These are phyloP conservation scores for Apodemus agrarius DNA, from an alignment of 2,797 vertebrate genomes.

Conservation along the genomic window DNA sequence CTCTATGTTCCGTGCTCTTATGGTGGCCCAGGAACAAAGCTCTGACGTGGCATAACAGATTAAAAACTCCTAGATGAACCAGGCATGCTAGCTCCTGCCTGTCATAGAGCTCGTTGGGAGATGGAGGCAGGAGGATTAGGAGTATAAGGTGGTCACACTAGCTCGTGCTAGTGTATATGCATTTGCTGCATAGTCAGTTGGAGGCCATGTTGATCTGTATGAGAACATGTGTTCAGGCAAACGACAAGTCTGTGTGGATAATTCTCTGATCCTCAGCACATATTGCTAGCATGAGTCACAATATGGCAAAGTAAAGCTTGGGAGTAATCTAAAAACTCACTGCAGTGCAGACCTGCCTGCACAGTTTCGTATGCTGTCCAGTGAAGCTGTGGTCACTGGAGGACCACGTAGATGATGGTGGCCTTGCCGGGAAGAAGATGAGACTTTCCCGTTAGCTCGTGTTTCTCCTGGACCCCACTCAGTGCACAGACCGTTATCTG, in stretches of 20 bases:
- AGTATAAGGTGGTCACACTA: background rate
- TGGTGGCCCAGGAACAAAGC: background rate
- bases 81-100: background rate
- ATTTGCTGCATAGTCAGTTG: background rate
- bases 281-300: conserved; percentile 49
- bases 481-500: background rate
- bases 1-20: background rate
- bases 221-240: background rate
- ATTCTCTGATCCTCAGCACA: background rate
- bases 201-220: background rate
- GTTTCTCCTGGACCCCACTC: background rate
- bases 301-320: background rate
- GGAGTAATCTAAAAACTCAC: conserved; percentile 29
- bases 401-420: background rate
- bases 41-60: background rate
- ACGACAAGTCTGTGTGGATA: background rate
- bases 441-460: background rate
- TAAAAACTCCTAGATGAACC: background rate
- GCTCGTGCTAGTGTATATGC: background rate
- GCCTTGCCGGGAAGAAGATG: background rate
- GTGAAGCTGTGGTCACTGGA: background rate
- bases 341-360: conserved; percentile 6
- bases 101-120: background rate
- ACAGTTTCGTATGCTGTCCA: background rate
- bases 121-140: background rate